phyloP scores from a whole-genome alignment of 2,113 vertebrate species.

The Corythornis madagascariensis region DNA sequence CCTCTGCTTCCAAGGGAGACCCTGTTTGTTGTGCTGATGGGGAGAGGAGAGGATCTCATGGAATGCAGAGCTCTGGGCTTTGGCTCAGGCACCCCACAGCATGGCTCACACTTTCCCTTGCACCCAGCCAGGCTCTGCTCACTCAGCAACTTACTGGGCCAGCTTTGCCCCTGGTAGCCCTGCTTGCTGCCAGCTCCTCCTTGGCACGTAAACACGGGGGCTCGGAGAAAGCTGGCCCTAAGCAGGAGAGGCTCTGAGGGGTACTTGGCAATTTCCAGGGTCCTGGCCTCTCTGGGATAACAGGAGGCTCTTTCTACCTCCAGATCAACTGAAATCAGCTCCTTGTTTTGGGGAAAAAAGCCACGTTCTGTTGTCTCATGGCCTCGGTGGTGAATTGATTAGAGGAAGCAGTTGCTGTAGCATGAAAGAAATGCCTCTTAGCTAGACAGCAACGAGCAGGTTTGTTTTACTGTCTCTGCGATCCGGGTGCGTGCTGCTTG shows the following conservation, averaged over 20 bases:
- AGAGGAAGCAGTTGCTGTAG: not conserved
- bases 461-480: not conserved
- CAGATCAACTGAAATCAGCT: not conserved
- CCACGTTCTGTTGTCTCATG: not conserved
- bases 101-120: not conserved
- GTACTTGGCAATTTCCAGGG: no score
- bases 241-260: not conserved
- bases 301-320: not conserved
- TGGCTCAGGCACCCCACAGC: not conserved
- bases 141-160: not conserved
- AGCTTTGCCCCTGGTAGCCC: not conserved
- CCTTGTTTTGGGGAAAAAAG: slow-evolving; percentile 1
- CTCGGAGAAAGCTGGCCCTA: not conserved
- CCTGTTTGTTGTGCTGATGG: not conserved
- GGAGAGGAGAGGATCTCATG: not conserved
- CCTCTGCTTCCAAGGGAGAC: not conserved
- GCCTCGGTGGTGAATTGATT: not conserved
- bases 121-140: not conserved
- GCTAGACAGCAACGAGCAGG: not conserved
- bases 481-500: not conserved
- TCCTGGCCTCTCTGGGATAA: not conserved
- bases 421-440: not conserved
- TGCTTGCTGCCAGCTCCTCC: not conserved
- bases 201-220: not conserved
- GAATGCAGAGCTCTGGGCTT: not conserved